Conservation (phyloP, 2,113 vertebrate species). For the Tor tambroides region DNA sequence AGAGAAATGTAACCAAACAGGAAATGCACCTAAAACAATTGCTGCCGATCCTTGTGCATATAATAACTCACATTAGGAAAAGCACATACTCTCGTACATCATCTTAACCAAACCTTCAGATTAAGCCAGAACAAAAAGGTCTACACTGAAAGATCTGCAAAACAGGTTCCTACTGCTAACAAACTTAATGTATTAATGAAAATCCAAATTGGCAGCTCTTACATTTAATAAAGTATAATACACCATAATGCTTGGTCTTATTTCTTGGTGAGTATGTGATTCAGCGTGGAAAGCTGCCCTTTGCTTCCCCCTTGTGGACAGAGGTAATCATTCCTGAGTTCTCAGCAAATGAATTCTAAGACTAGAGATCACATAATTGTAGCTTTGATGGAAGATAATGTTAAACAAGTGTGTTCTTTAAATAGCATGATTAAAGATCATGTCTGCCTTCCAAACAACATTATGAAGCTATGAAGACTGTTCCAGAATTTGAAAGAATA, state of each 20-base stretch:
- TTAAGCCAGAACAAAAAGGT: background rate
- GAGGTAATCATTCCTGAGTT: background rate
- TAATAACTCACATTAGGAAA: background rate
- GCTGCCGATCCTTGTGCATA: background rate
- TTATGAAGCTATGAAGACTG: background rate
- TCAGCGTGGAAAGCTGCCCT: background rate
- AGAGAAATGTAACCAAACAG: background rate
- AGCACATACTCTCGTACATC: background rate
- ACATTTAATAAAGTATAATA: conserved; percentile 5
- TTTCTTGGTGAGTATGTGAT: background rate
- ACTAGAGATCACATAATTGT: background rate
- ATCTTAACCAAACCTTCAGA: background rate
- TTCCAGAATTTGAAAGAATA: background rate
- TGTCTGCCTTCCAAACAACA: background rate
- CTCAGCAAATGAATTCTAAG: background rate
- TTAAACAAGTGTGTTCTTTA: background rate
- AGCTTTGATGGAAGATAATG: background rate
- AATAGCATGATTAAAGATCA: background rate
- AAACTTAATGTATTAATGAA: background rate
- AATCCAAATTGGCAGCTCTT: conserved; percentile 4
- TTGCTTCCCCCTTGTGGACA: background rate
- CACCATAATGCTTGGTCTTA: background rate
- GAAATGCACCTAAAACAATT: conserved; percentile 10
- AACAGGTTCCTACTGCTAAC: background rate
- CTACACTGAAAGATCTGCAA: background rate